These are phyloP conservation scores for Parapristionchus giblindavisi DNA, from an alignment of 2,888 invertebrate genomes.

Conservation along the genomic window DNA sequence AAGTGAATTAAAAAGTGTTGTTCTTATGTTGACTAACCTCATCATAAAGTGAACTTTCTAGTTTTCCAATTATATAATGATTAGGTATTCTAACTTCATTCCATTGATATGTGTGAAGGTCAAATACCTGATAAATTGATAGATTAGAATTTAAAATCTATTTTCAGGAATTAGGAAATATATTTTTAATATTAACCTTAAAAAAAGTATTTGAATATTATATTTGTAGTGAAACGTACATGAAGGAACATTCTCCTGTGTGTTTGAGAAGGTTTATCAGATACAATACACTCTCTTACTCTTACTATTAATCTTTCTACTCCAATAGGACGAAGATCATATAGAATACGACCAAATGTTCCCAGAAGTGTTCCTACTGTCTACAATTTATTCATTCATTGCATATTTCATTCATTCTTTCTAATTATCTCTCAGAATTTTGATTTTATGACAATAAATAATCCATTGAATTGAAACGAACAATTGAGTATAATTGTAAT, in stretches of 20 bases:
- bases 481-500: not conserved
- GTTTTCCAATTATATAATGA: conserved; percentile 13
- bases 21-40: not conserved
- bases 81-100: conserved; percentile 26
- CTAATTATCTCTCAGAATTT: not conserved
- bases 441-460: not conserved
- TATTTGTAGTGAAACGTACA: not conserved
- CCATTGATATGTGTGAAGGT: conserved; percentile 29
- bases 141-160: not conserved
- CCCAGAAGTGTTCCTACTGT: conserved; percentile 9
- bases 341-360: conserved; percentile 17
- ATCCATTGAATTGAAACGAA: not conserved
- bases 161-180: not conserved
- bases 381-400: conserved; percentile 4
- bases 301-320: conserved; percentile 25
- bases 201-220: not conserved
- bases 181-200: not conserved
- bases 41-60: conserved; percentile 10
- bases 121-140: not conserved
- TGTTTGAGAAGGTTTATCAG: not conserved
- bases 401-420: not conserved
- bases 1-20: not conserved
- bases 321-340: conserved; percentile 25
- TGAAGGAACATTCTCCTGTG: conserved; percentile 3
- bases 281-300: not conserved